These are phyloP conservation scores for Phrynocephalus vlangalii DNA, from an alignment of 2,797 vertebrate species.

Conservation along the genomic window DNA sequence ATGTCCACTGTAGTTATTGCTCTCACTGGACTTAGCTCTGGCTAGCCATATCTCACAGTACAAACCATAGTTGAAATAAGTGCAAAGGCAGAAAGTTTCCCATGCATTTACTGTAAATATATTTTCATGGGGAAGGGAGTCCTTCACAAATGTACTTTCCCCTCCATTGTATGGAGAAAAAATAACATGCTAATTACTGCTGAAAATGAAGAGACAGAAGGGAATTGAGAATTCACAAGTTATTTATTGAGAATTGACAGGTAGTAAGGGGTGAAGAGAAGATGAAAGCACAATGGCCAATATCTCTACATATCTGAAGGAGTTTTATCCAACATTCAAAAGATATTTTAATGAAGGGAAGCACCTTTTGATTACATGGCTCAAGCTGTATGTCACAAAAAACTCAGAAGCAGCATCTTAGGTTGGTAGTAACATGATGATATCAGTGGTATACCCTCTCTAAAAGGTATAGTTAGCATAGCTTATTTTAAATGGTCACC, in stretches of 20 bases:
- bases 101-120: neutral
- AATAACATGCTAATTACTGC: slow-evolving; percentile 18
- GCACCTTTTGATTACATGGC: neutral
- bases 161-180: neutral
- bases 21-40: neutral
- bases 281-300: neutral
- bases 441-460: no score
- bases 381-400: neutral
- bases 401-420: neutral
- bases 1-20: no score
- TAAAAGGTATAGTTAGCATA: neutral
- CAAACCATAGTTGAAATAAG: neutral
- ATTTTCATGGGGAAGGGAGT: neutral
- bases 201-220: neutral
- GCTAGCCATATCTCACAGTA: neutral
- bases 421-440: neutral
- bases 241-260: slow-evolving; percentile 11
- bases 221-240: slow-evolving; percentile 18
- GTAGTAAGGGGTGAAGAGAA: no score
- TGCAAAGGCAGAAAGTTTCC: neutral
- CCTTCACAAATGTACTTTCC: neutral
- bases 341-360: neutral
- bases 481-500: neutral
- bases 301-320: neutral
- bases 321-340: neutral